These are phyloP conservation scores for Sphaerodactylus townsendi DNA, from an alignment of 2,113 vertebrate genomes.

Conservation along the genomic window DNA sequence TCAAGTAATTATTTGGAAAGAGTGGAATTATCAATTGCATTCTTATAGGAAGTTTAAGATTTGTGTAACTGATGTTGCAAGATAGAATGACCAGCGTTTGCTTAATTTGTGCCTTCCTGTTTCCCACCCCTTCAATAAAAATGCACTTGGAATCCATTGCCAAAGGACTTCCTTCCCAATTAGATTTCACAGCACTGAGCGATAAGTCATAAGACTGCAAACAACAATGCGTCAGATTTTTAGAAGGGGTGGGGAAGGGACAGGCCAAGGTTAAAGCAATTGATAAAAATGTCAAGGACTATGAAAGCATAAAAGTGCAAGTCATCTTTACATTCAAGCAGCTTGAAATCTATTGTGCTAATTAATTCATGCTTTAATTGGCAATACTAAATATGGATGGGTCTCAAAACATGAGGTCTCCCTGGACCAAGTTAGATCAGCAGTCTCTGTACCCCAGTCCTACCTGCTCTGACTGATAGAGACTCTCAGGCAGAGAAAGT, in stretches of 20 bases:
- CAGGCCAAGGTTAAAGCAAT: neutral
- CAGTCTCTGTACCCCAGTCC: too few relatives aligned
- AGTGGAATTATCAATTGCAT: neutral
- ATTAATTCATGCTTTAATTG: neutral
- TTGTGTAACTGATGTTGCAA: fast-evolving
- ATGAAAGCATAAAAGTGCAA: neutral
- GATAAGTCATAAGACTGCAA: neutral
- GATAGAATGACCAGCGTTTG: neutral
- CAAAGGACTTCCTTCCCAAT: neutral
- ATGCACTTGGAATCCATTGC: neutral
- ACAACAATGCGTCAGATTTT: neutral
- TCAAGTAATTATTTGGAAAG: neutral
- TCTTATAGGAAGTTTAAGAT: neutral
- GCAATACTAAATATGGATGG: neutral
- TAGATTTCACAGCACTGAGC: neutral
- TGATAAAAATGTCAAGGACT: neutral
- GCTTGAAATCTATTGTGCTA: neutral
- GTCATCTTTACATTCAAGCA: neutral
- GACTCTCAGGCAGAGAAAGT: too few relatives aligned
- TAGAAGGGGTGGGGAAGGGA: neutral
- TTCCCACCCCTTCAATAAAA: neutral
- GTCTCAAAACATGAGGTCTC: too few relatives aligned
- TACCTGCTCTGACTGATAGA: too few relatives aligned
- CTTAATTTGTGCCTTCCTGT: slow-evolving; percentile 2
- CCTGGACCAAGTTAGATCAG: too few relatives aligned